Percentiles rank a stretch among this genome's conserved stretches.
Evolutionary conservation across 2,113 vertebrate species (phyloP).

Genomic region (Nyctereutes procyonoides): DNA sequence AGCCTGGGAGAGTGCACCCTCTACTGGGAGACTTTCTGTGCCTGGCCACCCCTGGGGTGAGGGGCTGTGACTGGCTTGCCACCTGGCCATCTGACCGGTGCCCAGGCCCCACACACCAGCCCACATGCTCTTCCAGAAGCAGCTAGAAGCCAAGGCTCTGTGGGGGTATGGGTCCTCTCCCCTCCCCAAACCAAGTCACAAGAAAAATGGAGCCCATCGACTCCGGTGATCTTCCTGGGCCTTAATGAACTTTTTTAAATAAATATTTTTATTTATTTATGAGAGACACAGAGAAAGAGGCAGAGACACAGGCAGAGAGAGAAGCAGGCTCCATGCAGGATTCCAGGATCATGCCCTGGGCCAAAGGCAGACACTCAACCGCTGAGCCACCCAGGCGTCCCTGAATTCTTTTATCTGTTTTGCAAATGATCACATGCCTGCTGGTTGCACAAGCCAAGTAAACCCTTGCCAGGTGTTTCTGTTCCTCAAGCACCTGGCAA

Average conservation of each 20-base stretch:
- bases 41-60: background rate
- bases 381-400: too few species aligned
- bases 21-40: background rate
- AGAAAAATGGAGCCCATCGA: background rate
- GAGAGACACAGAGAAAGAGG: too few species aligned
- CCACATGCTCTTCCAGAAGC: rapidly evolving
- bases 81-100: background rate
- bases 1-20: background rate
- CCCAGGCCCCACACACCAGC: background rate
- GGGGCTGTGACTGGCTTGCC: rapidly evolving
- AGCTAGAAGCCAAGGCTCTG: background rate
- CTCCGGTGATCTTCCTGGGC: background rate
- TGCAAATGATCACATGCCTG: background rate
- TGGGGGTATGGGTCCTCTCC: too few species aligned
- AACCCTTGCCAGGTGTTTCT: background rate
- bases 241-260: background rate
- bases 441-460: background rate
- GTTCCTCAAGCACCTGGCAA: background rate
- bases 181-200: background rate
- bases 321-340: too few species aligned
- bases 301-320: too few species aligned
- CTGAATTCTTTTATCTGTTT: background rate
- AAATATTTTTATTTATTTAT: too few species aligned
- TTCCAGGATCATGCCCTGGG: too few species aligned
- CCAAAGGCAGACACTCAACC: too few species aligned